Evolutionary conservation across 2,113 vertebrate species (phyloP), one percentile per base, ranked within the genome.

Genomic region (Etheostoma spectabile): DNA sequence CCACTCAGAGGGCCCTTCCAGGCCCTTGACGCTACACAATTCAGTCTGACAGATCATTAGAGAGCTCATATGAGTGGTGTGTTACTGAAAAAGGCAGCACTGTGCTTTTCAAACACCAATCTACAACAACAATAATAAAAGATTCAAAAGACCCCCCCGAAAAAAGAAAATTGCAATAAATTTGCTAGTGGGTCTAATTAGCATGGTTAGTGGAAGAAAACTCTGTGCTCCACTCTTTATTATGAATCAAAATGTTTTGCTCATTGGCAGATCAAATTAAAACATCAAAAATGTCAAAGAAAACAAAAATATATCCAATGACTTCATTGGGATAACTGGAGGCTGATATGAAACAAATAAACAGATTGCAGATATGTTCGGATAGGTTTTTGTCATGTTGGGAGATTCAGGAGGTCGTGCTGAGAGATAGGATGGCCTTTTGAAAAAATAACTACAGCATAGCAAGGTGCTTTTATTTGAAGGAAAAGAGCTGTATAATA

Each of bases 111-210:
- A 87, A 82, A 86, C 77, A 91, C 80, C 64, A 90, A 89, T 79
- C 75, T 38, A 69, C 62, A 85, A 85, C 72, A 85, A 74, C 38
- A 61, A 77, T 14, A 76, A 77, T 4, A 80, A 82, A 80, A 30
- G 65, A 75, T 81, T 76, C 78, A 87, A 84, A 83, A 83, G 79
- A 80, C 62, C 84, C 86, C 84, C 85, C 82, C 16, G 82, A 91
- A 27, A 27, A 27, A 27, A 27, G 3, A 27, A 27, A 27, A 87
- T 82, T 83, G 86, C 68, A 88, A 88, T 91, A 78, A 88, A 87
- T 90, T 77, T 76, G 74, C 67, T 83, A 89, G 84, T 86, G 86
- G 89, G 77, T 88, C 88, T 85, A 91, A 92, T 94, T 91, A 90
- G 81, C 73, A 80, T 89, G 80, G 76, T 85, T 85, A 87, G 83